A percentile compares a stretch with the other conserved stretches of the same genome.
phyloP scores from a whole-genome alignment of 2,113 vertebrate genomes.

The Panthera uncia region DNA sequence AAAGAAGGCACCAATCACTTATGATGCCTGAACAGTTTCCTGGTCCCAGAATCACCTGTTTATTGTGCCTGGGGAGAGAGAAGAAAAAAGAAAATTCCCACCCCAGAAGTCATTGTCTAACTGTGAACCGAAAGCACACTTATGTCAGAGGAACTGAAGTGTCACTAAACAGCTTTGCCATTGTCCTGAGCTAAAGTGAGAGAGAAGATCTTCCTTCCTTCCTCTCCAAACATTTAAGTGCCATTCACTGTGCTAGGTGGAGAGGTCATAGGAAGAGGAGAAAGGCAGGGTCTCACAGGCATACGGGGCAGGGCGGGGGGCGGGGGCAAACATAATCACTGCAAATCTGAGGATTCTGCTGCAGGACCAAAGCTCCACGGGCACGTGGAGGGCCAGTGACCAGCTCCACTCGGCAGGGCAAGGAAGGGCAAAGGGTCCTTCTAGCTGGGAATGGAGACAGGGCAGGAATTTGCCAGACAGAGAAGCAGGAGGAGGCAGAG shows the following conservation, averaged over 20 bases:
- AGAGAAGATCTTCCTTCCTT: constrained; percentile 51
- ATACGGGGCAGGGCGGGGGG: not conserved
- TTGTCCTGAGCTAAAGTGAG: constrained; percentile 60
- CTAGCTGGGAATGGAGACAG: not conserved
- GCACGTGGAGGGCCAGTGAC: not conserved
- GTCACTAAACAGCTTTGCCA: constrained; percentile 64
- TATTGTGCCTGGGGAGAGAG: not conserved
- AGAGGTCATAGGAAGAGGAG: constrained; percentile 47
- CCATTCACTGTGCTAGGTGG: not conserved
- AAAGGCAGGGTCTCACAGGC: not conserved
- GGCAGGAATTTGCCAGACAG: constrained; percentile 65
- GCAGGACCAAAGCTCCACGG: not conserved
- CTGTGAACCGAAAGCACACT: constrained; percentile 56
- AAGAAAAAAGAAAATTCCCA: constrained; percentile 35
- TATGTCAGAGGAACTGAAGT: constrained; percentile 69
- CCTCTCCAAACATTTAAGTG: constrained; percentile 43
- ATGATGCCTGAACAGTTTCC: constrained; percentile 33
- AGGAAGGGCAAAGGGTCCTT: constrained; percentile 28
- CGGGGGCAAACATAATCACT: not conserved
- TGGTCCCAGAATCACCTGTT: not conserved
- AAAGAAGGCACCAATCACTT: constrained; percentile 40
- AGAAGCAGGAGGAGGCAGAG: constrained; percentile 58
- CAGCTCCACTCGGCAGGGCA: not conserved
- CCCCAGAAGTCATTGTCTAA: constrained; percentile 31
- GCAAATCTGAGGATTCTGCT: not conserved